Percentiles rank a stretch among this genome's conserved stretches.
phyloP scores from a whole-genome alignment of 2,797 vertebrate species.

The Coendou prehensilis region DNA sequence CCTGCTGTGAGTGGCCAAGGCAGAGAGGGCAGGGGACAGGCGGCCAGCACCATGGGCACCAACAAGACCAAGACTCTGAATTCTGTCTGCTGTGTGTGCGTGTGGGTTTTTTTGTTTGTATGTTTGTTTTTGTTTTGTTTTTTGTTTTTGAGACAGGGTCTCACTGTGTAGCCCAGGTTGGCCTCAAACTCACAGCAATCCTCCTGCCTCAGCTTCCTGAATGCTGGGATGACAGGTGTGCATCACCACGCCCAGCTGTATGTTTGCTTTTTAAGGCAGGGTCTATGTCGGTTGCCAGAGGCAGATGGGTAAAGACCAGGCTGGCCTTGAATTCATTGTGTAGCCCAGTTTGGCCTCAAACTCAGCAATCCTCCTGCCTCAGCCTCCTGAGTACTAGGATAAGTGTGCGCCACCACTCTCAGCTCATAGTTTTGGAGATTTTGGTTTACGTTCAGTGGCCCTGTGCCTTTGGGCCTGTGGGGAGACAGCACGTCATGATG shows the following conservation, averaged over 20 bases:
- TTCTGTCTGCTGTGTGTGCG: background rate
- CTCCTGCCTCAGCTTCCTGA: background rate
- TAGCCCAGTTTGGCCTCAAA: background rate
- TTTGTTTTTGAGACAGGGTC: background rate
- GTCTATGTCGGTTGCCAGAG: too few relatives aligned
- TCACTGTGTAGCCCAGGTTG: background rate
- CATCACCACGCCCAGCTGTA: background rate
- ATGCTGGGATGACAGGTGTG: background rate
- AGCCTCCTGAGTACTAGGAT: background rate
- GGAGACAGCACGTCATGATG: background rate
- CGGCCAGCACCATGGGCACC: rapidly evolving
- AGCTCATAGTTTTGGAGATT: background rate
- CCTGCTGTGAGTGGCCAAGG: constrained; percentile 91
- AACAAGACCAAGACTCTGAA: background rate
- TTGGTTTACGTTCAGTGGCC: background rate
- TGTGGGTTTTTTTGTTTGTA: background rate
- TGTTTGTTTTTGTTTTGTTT: background rate
- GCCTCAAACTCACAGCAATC: background rate
- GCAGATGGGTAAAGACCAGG: too few relatives aligned
- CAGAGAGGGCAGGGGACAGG: rapidly evolving
- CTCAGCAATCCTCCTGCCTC: background rate
- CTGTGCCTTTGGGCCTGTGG: background rate
- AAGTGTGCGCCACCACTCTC: background rate
- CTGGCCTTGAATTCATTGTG: background rate
- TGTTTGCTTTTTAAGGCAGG: too few relatives aligned